Evolutionary conservation across 2,113 vertebrate genomes (phyloP).

Genomic region (Equus quagga): DNA sequence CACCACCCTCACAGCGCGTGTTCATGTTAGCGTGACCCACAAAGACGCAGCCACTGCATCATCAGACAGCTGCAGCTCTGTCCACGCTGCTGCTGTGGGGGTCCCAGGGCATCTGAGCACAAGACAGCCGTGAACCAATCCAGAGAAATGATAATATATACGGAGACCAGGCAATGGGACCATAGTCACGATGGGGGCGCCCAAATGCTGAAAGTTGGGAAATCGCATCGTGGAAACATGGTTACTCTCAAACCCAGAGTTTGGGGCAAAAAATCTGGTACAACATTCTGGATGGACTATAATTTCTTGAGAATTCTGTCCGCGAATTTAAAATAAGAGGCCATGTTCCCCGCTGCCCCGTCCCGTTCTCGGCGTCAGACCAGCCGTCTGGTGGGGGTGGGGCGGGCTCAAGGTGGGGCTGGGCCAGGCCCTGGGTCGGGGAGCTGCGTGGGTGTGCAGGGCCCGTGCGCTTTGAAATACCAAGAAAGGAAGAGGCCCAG

Average conservation of each 20-base stretch:
- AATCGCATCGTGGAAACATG: fast-evolving
- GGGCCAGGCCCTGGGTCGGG: background rate
- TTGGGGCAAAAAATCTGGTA: background rate
- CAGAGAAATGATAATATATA: background rate
- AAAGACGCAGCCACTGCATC: fast-evolving
- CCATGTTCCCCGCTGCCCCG: fast-evolving
- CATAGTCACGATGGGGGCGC: fast-evolving
- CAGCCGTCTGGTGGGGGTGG: fast-evolving
- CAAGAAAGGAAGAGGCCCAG: background rate
- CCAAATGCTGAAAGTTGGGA: background rate
- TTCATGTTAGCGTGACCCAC: fast-evolving
- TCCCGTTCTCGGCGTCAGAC: too few relatives aligned
- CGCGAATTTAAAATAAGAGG: background rate
- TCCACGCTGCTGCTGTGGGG: fast-evolving
- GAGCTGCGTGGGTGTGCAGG: fast-evolving
- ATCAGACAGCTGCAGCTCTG: background rate
- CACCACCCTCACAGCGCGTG: fast-evolving
- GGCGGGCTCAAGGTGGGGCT: background rate
- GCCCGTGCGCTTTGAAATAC: fast-evolving
- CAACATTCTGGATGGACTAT: too few relatives aligned
- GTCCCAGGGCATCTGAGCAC: too few relatives aligned
- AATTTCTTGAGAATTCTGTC: background rate
- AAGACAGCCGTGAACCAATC: too few relatives aligned
- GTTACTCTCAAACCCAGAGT: fast-evolving
- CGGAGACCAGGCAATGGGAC: background rate